Percentiles rank a stretch among this genome's conserved stretches.
phyloP scores from a whole-genome alignment of 2,888 invertebrate species.

The Euclidia mi region DNA sequence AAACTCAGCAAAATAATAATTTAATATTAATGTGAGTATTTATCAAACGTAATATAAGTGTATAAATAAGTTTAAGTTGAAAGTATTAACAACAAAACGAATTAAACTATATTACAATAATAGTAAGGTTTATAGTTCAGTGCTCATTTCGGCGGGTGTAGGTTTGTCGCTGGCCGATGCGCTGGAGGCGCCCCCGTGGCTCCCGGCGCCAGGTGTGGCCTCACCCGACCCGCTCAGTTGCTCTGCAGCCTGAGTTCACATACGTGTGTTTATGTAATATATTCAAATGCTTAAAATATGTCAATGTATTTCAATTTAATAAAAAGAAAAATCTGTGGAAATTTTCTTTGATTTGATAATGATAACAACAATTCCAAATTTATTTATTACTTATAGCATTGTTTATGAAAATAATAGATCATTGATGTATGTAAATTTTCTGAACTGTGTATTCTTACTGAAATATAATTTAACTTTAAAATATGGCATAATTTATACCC shows the following conservation, averaged over 20 bases:
- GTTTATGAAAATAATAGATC: too few species aligned
- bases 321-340: too few species aligned
- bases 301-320: too few species aligned
- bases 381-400: too few species aligned
- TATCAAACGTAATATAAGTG: constrained; percentile 17
- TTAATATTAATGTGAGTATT: constrained; percentile 47
- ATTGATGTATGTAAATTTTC: too few species aligned
- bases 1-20: constrained; percentile 43
- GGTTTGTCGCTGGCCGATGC: constrained; percentile 69
- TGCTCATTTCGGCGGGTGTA: constrained; percentile 91
- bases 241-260: constrained; percentile 83
- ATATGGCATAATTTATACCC: background rate
- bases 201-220: constrained; percentile 57
- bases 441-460: too few species aligned
- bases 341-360: too few species aligned
- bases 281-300: too few species aligned
- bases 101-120: constrained; percentile 23
- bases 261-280: background rate
- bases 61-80: constrained; percentile 15
- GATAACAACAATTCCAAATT: too few species aligned
- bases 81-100: constrained; percentile 25
- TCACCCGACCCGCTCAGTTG: constrained; percentile 76
- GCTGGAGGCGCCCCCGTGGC: constrained; percentile 57
- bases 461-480: background rate
- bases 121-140: constrained; percentile 88